Conservation (phyloP, 2,888 invertebrate species). For the Pasiphila rectangulata region DNA sequence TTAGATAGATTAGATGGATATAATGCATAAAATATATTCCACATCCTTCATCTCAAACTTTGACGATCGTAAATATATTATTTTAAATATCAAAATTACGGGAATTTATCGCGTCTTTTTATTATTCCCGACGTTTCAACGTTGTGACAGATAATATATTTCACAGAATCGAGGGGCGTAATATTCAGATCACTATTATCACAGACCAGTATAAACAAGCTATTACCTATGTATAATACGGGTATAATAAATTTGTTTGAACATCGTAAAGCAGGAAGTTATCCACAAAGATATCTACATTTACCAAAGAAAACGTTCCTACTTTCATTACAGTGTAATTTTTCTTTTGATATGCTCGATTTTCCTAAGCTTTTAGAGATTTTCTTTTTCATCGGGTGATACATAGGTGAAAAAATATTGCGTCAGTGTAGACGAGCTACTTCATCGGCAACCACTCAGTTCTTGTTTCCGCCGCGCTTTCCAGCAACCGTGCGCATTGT, state of each 20-base stretch:
- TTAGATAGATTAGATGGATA: too few relatives aligned
- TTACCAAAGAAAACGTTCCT: constrained; percentile 26
- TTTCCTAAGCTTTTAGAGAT: constrained; percentile 15
- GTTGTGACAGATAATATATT: background rate
- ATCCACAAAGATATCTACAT: constrained; percentile 20
- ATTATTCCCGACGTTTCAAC: background rate
- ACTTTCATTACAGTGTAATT: constrained; percentile 28
- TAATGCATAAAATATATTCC: too few relatives aligned
- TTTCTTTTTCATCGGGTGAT: constrained; percentile 5
- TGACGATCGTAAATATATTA: too few relatives aligned
- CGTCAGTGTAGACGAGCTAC: too few relatives aligned
- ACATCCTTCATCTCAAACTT: too few relatives aligned
- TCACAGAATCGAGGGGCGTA: background rate
- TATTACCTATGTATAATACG: background rate
- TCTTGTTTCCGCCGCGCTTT: too few relatives aligned
- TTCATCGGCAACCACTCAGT: too few relatives aligned
- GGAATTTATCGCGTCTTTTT: too few relatives aligned
- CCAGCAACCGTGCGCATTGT: too few relatives aligned
- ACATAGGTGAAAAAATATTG: too few relatives aligned
- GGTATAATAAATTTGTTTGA: constrained; percentile 1
- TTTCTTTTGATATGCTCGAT: constrained; percentile 26
- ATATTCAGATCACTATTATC: background rate
- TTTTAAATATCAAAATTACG: too few relatives aligned
- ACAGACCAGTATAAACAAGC: background rate
- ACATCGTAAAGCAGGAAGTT: constrained; percentile 17